Conservation (phyloP, 2,888 invertebrate genomes). For the Conops quadrifasciatus region DNA sequence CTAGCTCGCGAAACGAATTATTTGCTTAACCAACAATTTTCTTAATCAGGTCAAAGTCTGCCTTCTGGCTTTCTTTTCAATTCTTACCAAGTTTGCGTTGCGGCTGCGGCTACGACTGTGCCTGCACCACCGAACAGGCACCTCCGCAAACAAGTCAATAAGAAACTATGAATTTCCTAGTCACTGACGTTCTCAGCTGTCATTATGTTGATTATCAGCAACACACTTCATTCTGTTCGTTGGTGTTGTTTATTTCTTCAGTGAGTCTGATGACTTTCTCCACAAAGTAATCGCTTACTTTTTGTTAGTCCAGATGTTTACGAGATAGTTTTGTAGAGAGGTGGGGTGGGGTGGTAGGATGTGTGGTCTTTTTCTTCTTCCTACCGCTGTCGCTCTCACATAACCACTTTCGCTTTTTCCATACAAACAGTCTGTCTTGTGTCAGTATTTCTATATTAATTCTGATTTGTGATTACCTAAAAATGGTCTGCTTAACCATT, state of each 20-base stretch:
- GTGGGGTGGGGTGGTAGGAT: too few relatives aligned
- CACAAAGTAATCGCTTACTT: conserved; percentile 36
- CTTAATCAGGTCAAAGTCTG: conserved; percentile 41
- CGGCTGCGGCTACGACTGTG: conserved; percentile 1
- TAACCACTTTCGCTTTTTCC: too few relatives aligned
- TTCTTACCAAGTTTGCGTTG: conserved; percentile 4
- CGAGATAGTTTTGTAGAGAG: too few relatives aligned
- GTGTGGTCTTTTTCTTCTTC: too few relatives aligned
- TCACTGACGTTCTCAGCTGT: conserved; percentile 19
- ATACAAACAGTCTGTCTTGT: too few relatives aligned
- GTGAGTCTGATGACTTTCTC: conserved; percentile 14
- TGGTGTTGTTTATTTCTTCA: neutral
- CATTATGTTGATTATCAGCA: conserved; percentile 31
- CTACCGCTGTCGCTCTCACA: too few relatives aligned
- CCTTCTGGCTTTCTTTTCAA: conserved; percentile 38
- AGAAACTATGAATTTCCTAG: conserved; percentile 10
- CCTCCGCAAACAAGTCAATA: conserved; percentile 14
- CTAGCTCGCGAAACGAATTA: conserved; percentile 32
- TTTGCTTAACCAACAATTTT: conserved; percentile 8
- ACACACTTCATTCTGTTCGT: conserved; percentile 24
- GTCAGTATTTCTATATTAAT: too few relatives aligned
- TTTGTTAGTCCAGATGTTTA: too few relatives aligned
- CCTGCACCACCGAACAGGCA: neutral
- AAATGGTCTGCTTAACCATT: too few relatives aligned
- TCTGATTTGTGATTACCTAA: too few relatives aligned